Percentiles rank a stretch among this genome's conserved stretches.
Evolutionary conservation across 2,113 vertebrate genomes (phyloP).

Genomic region (Chinchilla lanigera): DNA sequence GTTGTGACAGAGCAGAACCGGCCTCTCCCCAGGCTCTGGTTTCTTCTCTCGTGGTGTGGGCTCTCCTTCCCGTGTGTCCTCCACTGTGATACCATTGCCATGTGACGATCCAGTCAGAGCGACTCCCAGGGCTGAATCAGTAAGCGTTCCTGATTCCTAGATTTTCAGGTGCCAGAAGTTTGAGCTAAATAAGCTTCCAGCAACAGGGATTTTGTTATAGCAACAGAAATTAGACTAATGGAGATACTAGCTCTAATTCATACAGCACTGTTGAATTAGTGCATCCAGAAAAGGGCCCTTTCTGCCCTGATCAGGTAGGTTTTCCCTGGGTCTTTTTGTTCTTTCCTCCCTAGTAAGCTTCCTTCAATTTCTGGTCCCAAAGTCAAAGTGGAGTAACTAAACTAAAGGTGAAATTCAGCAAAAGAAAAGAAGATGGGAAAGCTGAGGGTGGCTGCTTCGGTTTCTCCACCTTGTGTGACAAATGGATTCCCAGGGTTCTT

Average conservation of each 20-base stretch:
- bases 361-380: background rate
- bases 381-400: background rate
- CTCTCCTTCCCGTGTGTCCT: background rate
- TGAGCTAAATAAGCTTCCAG: background rate
- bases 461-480: background rate
- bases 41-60: background rate
- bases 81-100: background rate
- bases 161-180: background rate
- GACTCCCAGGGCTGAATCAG: background rate
- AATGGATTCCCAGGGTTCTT: background rate
- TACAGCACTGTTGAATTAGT: background rate
- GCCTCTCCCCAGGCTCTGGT: background rate
- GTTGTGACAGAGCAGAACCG: background rate
- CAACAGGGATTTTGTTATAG: background rate
- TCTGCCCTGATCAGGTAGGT: fast-evolving
- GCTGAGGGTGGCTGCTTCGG: fast-evolving
- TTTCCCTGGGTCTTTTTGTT: background rate
- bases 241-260: background rate
- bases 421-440: background rate
- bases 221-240: too few relatives aligned
- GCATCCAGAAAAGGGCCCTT: background rate
- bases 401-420: background rate
- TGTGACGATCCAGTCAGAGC: background rate
- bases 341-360: too few relatives aligned
- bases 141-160: background rate